Base-by-base conservation (phyloP, 2,113 vertebrate genomes). In the Paedocypris sp. region DNA sequence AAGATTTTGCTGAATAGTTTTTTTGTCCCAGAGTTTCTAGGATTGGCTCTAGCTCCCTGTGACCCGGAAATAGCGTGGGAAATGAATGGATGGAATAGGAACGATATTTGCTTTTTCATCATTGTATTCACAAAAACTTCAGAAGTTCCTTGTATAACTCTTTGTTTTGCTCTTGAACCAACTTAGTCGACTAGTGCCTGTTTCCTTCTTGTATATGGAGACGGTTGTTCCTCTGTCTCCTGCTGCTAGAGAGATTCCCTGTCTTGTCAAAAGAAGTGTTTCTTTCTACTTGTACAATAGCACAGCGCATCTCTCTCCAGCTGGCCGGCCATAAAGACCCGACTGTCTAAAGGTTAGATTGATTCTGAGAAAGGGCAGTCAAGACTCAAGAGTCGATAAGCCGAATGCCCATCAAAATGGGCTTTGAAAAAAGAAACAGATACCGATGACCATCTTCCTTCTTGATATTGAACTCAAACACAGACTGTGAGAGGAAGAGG, bases 401-500 rank as follows among this genome's bases (percentile, higher is more conserved):
- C 48, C 28, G 42, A 23, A 43, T 52, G 43, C 54, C 43, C 16
- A 64, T 67, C 47, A 54, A 53, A 64, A 64, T 38, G 16, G 10
- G 31, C 42, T 49, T 31, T 4, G 5, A 32, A 48, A 62, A 61
- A 56, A 68, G 53, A 36, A 50, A 31, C 32, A 56, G 23, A 56
- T 60, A 70, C 62, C 68, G 75, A 52, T 60, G 66, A 75, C 47
- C 39, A 72, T 69, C 42, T 56, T 57, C 71, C 13, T 32, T 28
- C 49, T 38, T 47, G 51, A 63, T 69, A 61, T 57, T 58, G 56
- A 69, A 77, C 68, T 69, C 51, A 75, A 70, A 78, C 72, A 71
- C 77, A 72, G 77, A 66, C 80, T 77, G 72, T 71, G 69, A 73
- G 54, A 57, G 35, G 57, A 75, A 75, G 66, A 75, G 77, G 77